Evolutionary conservation across 2,113 vertebrate species (phyloP).

Genomic region (Entomyzon cyanotis): DNA sequence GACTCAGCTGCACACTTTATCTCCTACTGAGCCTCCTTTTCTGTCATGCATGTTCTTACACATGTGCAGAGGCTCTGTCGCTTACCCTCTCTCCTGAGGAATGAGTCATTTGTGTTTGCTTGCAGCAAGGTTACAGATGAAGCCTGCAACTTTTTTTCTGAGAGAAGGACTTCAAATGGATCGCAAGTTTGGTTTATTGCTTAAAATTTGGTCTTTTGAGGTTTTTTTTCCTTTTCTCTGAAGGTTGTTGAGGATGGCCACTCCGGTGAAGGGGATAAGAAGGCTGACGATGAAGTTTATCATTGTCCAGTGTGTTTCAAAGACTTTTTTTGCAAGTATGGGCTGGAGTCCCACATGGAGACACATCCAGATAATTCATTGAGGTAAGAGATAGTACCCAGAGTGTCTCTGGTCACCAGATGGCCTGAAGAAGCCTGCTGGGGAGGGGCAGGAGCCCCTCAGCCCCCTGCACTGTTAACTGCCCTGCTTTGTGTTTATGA

Average conservation of each 20-base stretch:
- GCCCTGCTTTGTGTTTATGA: background rate
- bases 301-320: conserved; percentile 93
- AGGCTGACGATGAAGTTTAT: conserved; percentile 81
- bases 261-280: conserved; percentile 67
- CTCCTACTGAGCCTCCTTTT: background rate
- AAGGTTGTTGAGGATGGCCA: conserved; percentile 82
- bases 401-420: background rate
- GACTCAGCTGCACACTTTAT: background rate
- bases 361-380: conserved; percentile 89
- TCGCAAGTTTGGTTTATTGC: background rate
- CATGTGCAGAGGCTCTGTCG: fast-evolving
- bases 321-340: conserved; percentile 87
- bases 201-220: background rate
- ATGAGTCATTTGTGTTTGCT: background rate
- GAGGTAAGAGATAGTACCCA: conserved; percentile 71
- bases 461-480: background rate
- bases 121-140: background rate
- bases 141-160: background rate
- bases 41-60: background rate
- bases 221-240: background rate
- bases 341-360: conserved; percentile 93
- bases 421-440: background rate
- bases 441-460: background rate
- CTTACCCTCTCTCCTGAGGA: background rate
- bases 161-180: background rate